These are phyloP conservation scores for Oxyruncus cristatus DNA, from an alignment of 2,113 vertebrate genomes.

Conservation along the genomic window DNA sequence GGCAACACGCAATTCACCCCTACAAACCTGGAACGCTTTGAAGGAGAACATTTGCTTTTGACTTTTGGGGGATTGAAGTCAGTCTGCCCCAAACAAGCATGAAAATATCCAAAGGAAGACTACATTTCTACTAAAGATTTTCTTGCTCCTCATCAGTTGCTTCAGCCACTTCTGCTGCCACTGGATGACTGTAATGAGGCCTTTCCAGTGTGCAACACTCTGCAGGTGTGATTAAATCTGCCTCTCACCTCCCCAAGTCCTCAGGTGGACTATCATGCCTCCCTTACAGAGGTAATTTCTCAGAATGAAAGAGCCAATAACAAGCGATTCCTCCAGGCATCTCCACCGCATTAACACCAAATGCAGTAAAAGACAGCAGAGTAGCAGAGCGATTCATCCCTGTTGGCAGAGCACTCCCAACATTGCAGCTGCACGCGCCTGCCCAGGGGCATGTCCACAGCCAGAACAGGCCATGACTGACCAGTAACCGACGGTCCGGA, in stretches of 20 bases:
- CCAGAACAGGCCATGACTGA: neutral
- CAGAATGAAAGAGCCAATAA: slow-evolving; percentile 23
- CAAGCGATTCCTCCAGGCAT: slow-evolving; percentile 4
- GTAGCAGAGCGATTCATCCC: neutral
- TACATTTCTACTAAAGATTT: neutral
- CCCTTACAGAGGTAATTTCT: slow-evolving; percentile 1
- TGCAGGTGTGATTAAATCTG: neutral
- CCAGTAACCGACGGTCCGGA: neutral
- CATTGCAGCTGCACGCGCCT: neutral
- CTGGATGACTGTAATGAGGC: neutral
- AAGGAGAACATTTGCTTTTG: neutral
- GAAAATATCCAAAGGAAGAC: neutral
- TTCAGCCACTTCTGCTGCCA: neutral
- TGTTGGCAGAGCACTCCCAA: neutral
- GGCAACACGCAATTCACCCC: neutral
- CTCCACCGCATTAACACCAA: slow-evolving; percentile 31
- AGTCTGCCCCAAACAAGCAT: neutral
- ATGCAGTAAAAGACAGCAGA: neutral
- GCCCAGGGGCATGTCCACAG: neutral
- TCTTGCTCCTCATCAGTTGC: neutral
- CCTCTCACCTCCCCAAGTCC: neutral
- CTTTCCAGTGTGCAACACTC: neutral
- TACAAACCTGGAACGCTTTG: neutral
- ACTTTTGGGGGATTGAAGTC: neutral
- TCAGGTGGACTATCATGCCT: neutral